Conservation (phyloP, 1,140 invertebrate genomes). For the Forficula auricularia region DNA sequence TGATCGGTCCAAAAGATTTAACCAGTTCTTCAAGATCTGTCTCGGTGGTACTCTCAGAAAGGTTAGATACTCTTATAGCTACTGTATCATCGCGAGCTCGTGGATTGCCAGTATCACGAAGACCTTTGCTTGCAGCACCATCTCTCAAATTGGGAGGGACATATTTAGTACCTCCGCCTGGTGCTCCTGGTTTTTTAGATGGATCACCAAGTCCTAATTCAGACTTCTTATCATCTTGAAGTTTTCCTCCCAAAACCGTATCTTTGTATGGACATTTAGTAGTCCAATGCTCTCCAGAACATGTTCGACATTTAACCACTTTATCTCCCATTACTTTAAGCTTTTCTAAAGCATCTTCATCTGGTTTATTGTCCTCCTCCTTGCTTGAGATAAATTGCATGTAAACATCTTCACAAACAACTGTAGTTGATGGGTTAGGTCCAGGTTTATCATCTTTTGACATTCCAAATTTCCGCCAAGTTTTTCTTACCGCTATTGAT, state of each 20-base stretch:
- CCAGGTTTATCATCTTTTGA: conserved; percentile 80
- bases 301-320: conserved; percentile 83
- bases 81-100: conserved; percentile 61
- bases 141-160: conserved; percentile 77
- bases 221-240: conserved; percentile 19
- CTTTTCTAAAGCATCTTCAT: conserved; percentile 67
- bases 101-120: conserved; percentile 44
- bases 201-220: conserved; percentile 13
- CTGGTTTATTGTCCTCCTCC: conserved; percentile 66
- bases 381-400: conserved; percentile 83
- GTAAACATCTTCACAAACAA: conserved; percentile 85
- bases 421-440: conserved; percentile 89
- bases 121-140: conserved; percentile 50
- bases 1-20: conserved; percentile 71
- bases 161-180: conserved; percentile 38
- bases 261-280: conserved; percentile 94
- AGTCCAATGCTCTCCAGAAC: conserved; percentile 94
- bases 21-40: conserved; percentile 91
- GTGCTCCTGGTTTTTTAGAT: conserved; percentile 2
- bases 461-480: conserved; percentile 87
- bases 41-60: conserved; percentile 91
- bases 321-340: conserved; percentile 48
- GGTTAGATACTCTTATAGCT: conserved; percentile 91
- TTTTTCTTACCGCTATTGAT: conserved; percentile 77
- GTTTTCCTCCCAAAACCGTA: conserved; percentile 46